Base-by-base conservation (phyloP, 1,140 invertebrate species). In the Drosophila carrolli region DNA sequence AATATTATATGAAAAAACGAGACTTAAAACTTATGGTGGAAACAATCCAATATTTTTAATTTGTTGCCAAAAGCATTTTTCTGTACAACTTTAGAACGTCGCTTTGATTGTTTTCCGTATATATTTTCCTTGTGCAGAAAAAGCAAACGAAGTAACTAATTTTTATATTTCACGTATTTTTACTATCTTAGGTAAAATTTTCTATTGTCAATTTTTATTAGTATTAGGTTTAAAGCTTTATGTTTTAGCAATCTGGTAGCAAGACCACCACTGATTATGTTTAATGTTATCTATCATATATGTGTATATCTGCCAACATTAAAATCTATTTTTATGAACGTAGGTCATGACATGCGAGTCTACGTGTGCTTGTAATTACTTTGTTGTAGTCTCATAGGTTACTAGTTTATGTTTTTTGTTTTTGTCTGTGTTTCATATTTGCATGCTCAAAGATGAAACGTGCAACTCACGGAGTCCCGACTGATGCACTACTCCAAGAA, bases 161-260 rank as follows among this genome's bases (percentile, higher is more conserved):
- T 71, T 71, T 71, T 70, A 71, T 38, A 71, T 58, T 58, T 58
- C 68, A 43, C 37, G 43, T 71, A 71, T 58, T 76, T 73, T 78
- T 62, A 79, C 72, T 76, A 77, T 84, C 73, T 71, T 70, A 66
- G 53, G 63, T 71, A 78, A 57, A 80, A 81, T 65, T 86, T 82
- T 84, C 50, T 57, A 83, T 76, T 68, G 46, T 83, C 71, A 79
- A 56, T 66, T 71, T 78, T 66, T 43, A 71, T 78, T 84, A 77
- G 83, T 88, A 88, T 88, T 88, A 88, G 84, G 83, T 88, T 88
- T 80, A 89, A 80, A 88, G 83, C 83, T 88, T 88, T 88, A 88
- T 70, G 60, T 78, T 77, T 62, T 75, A 75, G 60, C 38, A 77
- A 70, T 57, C 74, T 77, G 74, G 75, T 77, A 71, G 68, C 48